phyloP scores from a whole-genome alignment of 2,113 vertebrate species.

The Tringa solitaria region DNA sequence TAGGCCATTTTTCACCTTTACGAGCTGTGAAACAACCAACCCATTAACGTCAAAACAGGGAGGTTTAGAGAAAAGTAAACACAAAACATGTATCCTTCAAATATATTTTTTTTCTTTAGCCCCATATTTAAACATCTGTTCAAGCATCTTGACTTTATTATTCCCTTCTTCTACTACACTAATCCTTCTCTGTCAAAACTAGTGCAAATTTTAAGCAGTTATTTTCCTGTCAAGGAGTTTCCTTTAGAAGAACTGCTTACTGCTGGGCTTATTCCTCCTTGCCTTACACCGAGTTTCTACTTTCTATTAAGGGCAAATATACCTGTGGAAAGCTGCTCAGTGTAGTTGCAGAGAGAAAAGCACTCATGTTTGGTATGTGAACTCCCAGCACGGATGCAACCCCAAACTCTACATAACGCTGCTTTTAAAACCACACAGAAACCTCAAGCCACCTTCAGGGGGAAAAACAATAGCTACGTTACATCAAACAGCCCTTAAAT shows the following conservation, averaged over 20 bases:
- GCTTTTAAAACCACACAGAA: neutral
- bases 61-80: neutral
- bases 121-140: neutral
- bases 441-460: neutral
- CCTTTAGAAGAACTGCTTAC: neutral
- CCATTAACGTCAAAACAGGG: neutral
- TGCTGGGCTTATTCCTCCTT: neutral
- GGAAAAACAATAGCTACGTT: neutral
- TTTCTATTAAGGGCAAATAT: neutral
- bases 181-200: neutral
- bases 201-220: neutral
- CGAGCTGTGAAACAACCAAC: neutral
- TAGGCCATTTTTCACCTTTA: neutral
- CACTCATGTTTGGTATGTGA: neutral
- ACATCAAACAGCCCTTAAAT: neutral
- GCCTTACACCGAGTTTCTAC: neutral
- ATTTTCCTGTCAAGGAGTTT: neutral
- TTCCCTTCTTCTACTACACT: neutral
- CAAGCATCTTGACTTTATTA: neutral
- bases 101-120: neutral
- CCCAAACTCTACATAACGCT: neutral
- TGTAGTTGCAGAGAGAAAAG: neutral
- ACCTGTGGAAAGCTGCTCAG: neutral
- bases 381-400: neutral
- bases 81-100: rapidly evolving